Evolutionary conservation across 2,797 vertebrate species (phyloP), one percentile per base, ranked within the genome.

Genomic region (Dicrostonyx torquatus): DNA sequence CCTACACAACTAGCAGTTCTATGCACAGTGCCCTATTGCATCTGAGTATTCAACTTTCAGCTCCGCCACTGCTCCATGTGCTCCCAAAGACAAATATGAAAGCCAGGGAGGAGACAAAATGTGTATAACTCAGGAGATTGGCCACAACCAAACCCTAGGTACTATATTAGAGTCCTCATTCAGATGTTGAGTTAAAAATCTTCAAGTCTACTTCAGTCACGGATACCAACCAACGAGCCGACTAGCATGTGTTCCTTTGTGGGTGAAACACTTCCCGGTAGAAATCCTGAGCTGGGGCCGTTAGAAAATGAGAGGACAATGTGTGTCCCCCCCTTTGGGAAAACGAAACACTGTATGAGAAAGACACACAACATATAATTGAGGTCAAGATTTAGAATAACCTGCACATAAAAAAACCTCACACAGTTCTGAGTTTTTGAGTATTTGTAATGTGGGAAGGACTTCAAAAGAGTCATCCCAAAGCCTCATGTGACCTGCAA

Each of bases 381-480:
- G 43, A 87, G 58, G 48, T 80, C 31, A 92, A 76, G 84, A 64
- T 15, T 78, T 78, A 82, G 0, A 89, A 87, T 76, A 79, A 89
- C 48, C 20, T 7, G 43, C 6, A 40, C 84, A 88, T 77, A 58
- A 58, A 58, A 58, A 58, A 90, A 90, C n/a, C n/a, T n/a, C n/a
- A n/a, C 79, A 70, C 4, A 85, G 55, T 31, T 77, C 73, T 76
- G 62, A 66, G 73, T 73, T 83, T 77, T 8, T 78, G 64, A 93
- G 50, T 1, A 73, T 37, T 73, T 86, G 75, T 34, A 22, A 90
- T 20, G 37, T 34, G 43, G 37, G 37, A 50, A 58, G 12, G 29
- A 62, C 14, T 88, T 93, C 18, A 89, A 91, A 85, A 68, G 60
- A 62, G 37, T 68, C 50, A 80, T 70, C 72, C 75, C 40, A 93